Conservation (phyloP, 2,888 invertebrate species). For the Zhengitettix transpicula region DNA sequence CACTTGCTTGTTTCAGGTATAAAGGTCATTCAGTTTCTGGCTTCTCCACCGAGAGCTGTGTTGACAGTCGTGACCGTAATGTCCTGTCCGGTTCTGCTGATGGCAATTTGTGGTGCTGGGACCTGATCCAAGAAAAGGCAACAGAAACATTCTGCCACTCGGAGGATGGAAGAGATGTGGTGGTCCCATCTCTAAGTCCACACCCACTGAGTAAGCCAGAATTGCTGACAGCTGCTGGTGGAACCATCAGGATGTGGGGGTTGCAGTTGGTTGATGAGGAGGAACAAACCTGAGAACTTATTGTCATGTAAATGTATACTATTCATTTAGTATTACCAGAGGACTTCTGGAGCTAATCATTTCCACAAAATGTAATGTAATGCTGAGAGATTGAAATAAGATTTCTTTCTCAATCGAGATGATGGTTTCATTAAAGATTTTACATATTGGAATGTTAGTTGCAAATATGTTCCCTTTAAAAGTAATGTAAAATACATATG, state of each 20-base stretch:
- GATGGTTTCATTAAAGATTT: too few relatives aligned
- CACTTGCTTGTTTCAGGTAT: constrained; percentile 35
- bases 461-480: too few relatives aligned
- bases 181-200: not conserved
- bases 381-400: too few relatives aligned
- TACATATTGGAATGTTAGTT: too few relatives aligned
- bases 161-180: not conserved
- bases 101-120: constrained; percentile 77
- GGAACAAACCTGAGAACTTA: too few relatives aligned
- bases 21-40: constrained; percentile 68
- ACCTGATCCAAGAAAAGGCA: constrained; percentile 45
- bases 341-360: too few relatives aligned
- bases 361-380: too few relatives aligned
- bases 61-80: constrained; percentile 68
- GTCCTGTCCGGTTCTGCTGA: constrained; percentile 82
- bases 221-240: not conserved
- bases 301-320: too few relatives aligned
- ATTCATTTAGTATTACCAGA: too few relatives aligned
- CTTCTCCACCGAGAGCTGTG: constrained; percentile 72
- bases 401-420: too few relatives aligned
- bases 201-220: not conserved
- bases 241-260: not conserved
- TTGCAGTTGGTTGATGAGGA: not conserved
- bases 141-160: not conserved
- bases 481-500: too few relatives aligned